Conservation (phyloP, 1,140 invertebrate species). For the Aethina tumida region DNA sequence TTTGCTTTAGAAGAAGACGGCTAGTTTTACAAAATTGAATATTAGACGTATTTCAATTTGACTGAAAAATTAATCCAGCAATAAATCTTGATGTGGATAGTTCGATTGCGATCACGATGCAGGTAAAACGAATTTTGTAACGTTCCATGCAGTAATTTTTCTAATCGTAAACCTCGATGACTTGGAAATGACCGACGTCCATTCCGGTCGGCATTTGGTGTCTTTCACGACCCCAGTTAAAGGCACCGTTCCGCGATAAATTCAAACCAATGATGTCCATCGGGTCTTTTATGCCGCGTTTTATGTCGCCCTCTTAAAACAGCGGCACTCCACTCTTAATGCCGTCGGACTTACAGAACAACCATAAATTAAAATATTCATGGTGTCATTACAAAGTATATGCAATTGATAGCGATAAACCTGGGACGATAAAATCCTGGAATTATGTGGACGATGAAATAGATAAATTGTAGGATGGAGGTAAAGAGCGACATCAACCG, state of each 20-base stretch:
- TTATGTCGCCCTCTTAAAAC: too few relatives aligned
- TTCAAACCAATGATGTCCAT: too few relatives aligned
- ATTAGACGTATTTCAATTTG: too few relatives aligned
- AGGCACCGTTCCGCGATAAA: slow-evolving; percentile 1
- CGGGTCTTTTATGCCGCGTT: too few relatives aligned
- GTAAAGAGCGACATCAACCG: neutral
- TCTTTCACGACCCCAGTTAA: slow-evolving; percentile 2
- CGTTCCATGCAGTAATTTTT: neutral
- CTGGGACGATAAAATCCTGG: slow-evolving; percentile 1
- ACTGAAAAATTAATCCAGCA: too few relatives aligned
- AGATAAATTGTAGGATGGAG: slow-evolving; percentile 1
- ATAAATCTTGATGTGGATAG: too few relatives aligned
- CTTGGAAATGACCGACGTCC: neutral
- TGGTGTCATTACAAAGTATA: slow-evolving; percentile 4
- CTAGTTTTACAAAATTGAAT: too few relatives aligned
- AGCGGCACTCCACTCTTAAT: too few relatives aligned
- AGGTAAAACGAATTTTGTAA: neutral
- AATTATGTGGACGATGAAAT: slow-evolving; percentile 1
- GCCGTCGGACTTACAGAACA: too few relatives aligned
- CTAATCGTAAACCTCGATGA: slow-evolving; percentile 1
- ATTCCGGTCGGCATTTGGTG: slow-evolving; percentile 1
- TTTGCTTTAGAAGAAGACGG: too few relatives aligned
- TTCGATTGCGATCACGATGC: too few relatives aligned
- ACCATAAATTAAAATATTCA: too few relatives aligned
- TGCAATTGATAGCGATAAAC: slow-evolving; percentile 4